Conservation (phyloP, 2,797 vertebrate species). For the Danio tinwini region DNA sequence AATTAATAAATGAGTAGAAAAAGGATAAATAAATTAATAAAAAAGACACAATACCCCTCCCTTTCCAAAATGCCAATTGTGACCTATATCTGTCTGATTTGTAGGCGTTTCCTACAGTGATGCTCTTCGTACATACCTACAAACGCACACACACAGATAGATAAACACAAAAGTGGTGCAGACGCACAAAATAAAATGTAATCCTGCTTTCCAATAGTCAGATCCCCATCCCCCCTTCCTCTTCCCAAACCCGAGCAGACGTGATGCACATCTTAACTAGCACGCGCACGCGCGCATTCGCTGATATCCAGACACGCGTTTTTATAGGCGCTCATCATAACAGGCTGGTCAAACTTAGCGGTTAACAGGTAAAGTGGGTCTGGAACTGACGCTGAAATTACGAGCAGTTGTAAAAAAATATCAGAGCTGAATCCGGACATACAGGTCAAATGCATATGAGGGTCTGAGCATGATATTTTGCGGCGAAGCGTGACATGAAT, state of each 20-base stretch:
- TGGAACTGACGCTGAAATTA: background rate
- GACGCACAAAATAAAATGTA: background rate
- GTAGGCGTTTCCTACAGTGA: constrained; percentile 34
- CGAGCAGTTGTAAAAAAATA: background rate
- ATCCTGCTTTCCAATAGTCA: constrained; percentile 45
- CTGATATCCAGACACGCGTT: constrained; percentile 11
- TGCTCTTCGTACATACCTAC: constrained; percentile 32
- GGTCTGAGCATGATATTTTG: constrained; percentile 48
- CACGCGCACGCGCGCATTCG: constrained; percentile 8
- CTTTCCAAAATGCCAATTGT: constrained; percentile 43
- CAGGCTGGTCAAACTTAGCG: constrained; percentile 7
- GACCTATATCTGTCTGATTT: constrained; percentile 56
- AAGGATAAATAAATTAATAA: constrained; percentile 38
- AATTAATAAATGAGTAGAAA: constrained; percentile 49
- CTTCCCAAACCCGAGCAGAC: constrained; percentile 57
- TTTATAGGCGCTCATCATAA: constrained; percentile 2
- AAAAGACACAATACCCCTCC: constrained; percentile 38
- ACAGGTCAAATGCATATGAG: constrained; percentile 6
- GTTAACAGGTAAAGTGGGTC: constrained; percentile 7
- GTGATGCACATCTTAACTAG: constrained; percentile 50
- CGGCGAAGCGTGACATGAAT: constrained; percentile 60
- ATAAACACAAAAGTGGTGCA: constrained; percentile 9
- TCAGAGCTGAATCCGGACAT: constrained; percentile 23
- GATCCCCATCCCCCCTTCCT: constrained; percentile 53
- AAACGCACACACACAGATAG: background rate